These are phyloP conservation scores for Merodon equestris DNA, from an alignment of 2,888 invertebrate species.

Conservation along the genomic window DNA sequence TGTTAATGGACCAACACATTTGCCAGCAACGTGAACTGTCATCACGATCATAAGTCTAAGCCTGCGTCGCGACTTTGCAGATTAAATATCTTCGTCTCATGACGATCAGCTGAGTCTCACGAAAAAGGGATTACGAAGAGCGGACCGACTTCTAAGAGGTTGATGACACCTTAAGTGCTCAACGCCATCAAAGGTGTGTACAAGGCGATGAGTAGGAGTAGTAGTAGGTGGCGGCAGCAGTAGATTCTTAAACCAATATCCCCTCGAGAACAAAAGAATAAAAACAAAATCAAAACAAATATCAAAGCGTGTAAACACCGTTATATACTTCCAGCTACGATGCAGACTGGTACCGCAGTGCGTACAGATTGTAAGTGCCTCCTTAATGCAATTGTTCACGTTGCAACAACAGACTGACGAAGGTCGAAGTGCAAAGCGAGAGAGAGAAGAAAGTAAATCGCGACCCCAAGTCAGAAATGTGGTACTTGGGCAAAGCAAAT, in stretches of 20 bases:
- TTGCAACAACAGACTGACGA: conserved; percentile 33
- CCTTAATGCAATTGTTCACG: conserved; percentile 61
- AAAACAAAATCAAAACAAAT: conserved; percentile 11
- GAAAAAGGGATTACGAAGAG: conserved; percentile 59
- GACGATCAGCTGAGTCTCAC: conserved; percentile 56
- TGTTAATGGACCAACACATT: conserved; percentile 6
- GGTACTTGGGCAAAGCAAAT: conserved; percentile 54
- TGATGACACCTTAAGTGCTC: conserved; percentile 60
- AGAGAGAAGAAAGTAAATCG: conserved; percentile 52
- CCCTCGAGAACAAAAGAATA: not conserved
- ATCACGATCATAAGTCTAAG: conserved; percentile 55
- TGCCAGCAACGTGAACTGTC: conserved; percentile 37
- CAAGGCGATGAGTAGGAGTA: too few species aligned
- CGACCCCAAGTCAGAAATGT: conserved; percentile 61
- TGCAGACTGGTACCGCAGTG: not conserved
- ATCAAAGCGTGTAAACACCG: conserved; percentile 36
- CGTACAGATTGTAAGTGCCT: conserved; percentile 51
- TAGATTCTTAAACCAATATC: conserved; percentile 35
- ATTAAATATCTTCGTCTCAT: conserved; percentile 49
- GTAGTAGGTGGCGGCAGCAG: conserved; percentile 54
- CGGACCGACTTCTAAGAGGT: conserved; percentile 32
- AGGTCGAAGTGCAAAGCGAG: too few species aligned
- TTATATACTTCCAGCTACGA: conserved; percentile 9
- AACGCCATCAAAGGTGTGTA: conserved; percentile 24
- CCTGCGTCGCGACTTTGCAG: conserved; percentile 55